Base-by-base conservation (phyloP, 1,140 invertebrate species). In the Acarapis woodi region DNA sequence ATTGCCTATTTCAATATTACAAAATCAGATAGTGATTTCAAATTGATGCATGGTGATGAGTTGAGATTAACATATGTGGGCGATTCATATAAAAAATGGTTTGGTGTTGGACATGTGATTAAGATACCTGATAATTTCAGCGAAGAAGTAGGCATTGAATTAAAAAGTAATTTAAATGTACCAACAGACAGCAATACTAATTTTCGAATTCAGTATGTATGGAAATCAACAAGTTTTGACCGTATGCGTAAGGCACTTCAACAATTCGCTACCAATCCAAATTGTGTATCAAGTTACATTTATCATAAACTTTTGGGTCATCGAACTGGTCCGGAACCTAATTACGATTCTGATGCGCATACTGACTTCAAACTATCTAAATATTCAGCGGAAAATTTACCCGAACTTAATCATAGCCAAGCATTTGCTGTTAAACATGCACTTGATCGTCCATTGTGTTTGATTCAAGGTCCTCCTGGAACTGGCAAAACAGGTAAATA, bases 11-110 rank as follows among this genome's bases (percentile, higher is more conserved):
- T 99, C 48, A 80, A 79, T 45, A 59, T 97, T n/a, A 80, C 87
- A 1, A 90, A 93, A 56, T 88, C 83, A 8, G 83, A 94, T 50
- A 80, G 83, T 45, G 69, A 64, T 62, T 44, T 47, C 53, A 82
- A 93, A 54, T 55, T 97, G n/a, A 97, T 97, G 88, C 87, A 93
- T 51, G 93, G 90, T 15, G 93, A 99, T 63, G 90, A 99, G 56
- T 55, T 99, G 16, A 64, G 80, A 42, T 58, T 99, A 23, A 70
- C 83, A 43, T 96, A 96, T 51, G 64, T 88, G 4, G 83, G 83
- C 3, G 85, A 94, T 51, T 51, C 80, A 42, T 5, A 18, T 2
- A 85, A 80, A 49, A 63, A 73, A 0, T 97, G 93, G 88, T 74
- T 71, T 22, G 83, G 83, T 19, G 74, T 93, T 20, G 90, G 90